Evolutionary conservation across 2,888 invertebrate species (phyloP).

Genomic region (Saturnia pavonia): DNA sequence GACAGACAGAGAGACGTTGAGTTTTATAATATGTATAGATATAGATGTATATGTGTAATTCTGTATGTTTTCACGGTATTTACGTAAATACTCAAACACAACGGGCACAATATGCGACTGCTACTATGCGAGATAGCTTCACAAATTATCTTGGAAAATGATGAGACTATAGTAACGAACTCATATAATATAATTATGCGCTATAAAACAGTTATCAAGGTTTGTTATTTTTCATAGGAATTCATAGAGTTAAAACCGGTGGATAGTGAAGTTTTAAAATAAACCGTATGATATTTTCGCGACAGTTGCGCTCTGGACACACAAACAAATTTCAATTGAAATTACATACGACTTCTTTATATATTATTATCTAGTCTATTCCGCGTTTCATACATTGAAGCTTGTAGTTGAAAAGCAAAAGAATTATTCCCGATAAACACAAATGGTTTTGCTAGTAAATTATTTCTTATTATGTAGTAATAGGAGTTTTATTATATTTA

Average conservation of each 20-base stretch:
- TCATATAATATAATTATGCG: slow-evolving; percentile 7
- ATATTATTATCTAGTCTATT: neutral
- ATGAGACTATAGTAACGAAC: slow-evolving; percentile 7
- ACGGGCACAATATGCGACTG: neutral
- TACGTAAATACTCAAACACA: too few species aligned
- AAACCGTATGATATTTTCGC: slow-evolving; percentile 13
- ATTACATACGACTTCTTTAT: slow-evolving; percentile 1
- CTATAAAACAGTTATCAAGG: slow-evolving; percentile 15
- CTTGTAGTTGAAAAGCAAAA: neutral
- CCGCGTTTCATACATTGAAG: neutral
- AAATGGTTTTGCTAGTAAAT: too few species aligned
- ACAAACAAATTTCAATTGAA: slow-evolving; percentile 12
- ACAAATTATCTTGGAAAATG: neutral
- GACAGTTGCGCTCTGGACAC: slow-evolving; percentile 10
- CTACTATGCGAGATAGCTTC: neutral
- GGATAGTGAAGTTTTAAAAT: slow-evolving; percentile 13
- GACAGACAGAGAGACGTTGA: too few species aligned
- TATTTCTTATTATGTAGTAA: too few species aligned
- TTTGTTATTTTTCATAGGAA: slow-evolving; percentile 14
- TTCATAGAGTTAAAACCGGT: neutral
- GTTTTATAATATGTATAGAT: too few species aligned
- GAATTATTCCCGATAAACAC: neutral
- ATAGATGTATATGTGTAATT: too few species aligned
- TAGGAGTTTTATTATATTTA: too few species aligned
- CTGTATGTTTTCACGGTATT: too few species aligned